Base-by-base conservation (phyloP, 2,113 vertebrate species). In the Tupaia tana region DNA sequence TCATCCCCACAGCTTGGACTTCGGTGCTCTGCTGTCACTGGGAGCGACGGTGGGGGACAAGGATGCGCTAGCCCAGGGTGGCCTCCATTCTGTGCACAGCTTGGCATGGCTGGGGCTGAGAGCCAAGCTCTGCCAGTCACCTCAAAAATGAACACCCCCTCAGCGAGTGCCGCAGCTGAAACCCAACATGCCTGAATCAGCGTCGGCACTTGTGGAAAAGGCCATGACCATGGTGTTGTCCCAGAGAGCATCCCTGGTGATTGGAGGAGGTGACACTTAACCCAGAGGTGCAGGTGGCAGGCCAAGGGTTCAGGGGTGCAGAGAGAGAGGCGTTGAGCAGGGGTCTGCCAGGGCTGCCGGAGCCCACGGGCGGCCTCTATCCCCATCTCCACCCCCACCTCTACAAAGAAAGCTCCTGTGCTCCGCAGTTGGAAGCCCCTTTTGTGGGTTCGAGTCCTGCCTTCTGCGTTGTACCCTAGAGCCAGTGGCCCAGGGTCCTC, bases 1-100 rank as follows among this genome's bases (percentile, higher is more conserved):
- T 89, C 92, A 94, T 85, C 19, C 22, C 71, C 9, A 0, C 9
- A 67, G 94, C 97, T 52, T 18, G 18, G 93, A 83, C 73, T 88
- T 97, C 67, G 95, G 89, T 95, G 95, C 92, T 96, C 93, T 95
- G 90, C 96, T 94, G 77, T 89, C 83, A 89, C 43, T 2, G 11
- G 70, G 93, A 97, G 66, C 1, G 58, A 27, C 25, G 0, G 75
- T 6, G 0, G 27, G n/a, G 22, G 69, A 81, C 61, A 86, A 79
- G 71, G 75, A 71, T 22, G 16, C 43, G 12, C 85, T 97, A 12
- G 9, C 79, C 58, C 82, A 10, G 63, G 22, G 54, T 1, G 0
- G 7, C 1, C 14, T 31, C 91, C 25, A 2, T 61, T 80, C 71
- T 54, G 70, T 83, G 66, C 67, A 29, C 43, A 88, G 77, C 89